Evolutionary conservation across 2,113 vertebrate genomes (phyloP).

Genomic region (Tetrax tetrax): DNA sequence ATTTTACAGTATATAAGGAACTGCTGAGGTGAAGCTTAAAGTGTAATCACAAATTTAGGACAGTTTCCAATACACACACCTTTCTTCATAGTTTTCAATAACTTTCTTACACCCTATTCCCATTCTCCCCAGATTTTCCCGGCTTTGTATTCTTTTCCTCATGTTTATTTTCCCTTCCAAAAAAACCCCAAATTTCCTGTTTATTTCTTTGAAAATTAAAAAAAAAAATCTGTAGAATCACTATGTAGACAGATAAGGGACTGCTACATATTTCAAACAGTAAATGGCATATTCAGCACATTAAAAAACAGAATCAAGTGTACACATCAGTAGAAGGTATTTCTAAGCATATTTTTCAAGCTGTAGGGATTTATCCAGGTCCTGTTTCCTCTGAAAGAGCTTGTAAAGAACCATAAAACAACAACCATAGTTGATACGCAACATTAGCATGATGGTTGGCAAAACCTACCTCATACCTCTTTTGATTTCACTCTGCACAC

Average conservation of each 20-base stretch:
- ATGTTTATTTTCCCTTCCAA: not conserved
- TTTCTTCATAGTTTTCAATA: not conserved
- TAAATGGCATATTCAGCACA: not conserved
- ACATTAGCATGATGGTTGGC: not conserved
- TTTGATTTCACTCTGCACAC: not conserved
- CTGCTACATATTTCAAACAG: not conserved
- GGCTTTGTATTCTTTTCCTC: not conserved
- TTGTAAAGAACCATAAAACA: not conserved
- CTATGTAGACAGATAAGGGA: not conserved
- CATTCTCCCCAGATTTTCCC: not conserved
- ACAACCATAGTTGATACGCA: fast-evolving
- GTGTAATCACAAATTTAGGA: not conserved
- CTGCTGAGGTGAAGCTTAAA: not conserved
- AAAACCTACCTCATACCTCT: not conserved
- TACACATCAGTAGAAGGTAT: not conserved
- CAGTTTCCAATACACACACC: not conserved
- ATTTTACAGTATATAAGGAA: not conserved
- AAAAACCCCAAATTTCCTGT: not conserved
- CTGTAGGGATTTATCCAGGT: not conserved
- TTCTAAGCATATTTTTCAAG: not conserved
- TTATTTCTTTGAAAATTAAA: not conserved
- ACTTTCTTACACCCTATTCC: not conserved
- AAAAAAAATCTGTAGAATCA: not conserved
- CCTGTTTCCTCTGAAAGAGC: not conserved
- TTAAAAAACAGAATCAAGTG: not conserved